These are phyloP conservation scores for Myotis davidii DNA, from an alignment of 2,113 vertebrate genomes.

Conservation along the genomic window DNA sequence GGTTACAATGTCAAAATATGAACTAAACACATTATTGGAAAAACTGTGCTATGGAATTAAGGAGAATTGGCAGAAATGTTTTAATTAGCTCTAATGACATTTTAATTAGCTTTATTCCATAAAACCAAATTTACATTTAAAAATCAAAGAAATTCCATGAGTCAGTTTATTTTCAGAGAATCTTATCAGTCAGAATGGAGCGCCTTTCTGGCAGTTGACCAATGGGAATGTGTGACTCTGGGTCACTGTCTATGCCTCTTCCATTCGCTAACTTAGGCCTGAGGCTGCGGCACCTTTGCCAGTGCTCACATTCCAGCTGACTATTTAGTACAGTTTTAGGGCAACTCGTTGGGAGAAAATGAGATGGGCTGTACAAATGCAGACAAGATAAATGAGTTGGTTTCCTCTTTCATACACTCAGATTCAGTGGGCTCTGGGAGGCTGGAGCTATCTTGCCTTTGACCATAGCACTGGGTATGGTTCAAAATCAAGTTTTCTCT, in stretches of 20 bases:
- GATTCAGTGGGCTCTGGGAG: not conserved
- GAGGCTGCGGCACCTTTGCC: not conserved
- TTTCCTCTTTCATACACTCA: not conserved
- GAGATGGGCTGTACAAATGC: not conserved
- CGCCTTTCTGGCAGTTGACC: not conserved
- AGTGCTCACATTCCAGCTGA: not conserved
- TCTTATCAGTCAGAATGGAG: not conserved
- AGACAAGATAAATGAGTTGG: not conserved
- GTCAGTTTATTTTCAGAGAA: not conserved
- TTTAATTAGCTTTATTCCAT: conserved; percentile 47
- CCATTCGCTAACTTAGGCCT: not conserved
- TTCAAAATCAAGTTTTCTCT: conserved; percentile 11
- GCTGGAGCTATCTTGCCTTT: not conserved
- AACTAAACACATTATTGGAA: conserved; percentile 13
- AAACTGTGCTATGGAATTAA: not conserved
- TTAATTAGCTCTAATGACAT: conserved; percentile 27
- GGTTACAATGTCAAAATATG: conserved; percentile 35
- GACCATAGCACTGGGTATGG: not conserved
- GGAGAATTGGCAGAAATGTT: not conserved
- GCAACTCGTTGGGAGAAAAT: not conserved
- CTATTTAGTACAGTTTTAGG: not conserved
- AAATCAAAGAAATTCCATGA: not conserved
- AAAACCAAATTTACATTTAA: not conserved
- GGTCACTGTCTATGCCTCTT: not conserved
- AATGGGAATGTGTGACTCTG: not conserved